phyloP scores from a whole-genome alignment of 2,888 invertebrate species.

The Temnothorax unifasciatus region DNA sequence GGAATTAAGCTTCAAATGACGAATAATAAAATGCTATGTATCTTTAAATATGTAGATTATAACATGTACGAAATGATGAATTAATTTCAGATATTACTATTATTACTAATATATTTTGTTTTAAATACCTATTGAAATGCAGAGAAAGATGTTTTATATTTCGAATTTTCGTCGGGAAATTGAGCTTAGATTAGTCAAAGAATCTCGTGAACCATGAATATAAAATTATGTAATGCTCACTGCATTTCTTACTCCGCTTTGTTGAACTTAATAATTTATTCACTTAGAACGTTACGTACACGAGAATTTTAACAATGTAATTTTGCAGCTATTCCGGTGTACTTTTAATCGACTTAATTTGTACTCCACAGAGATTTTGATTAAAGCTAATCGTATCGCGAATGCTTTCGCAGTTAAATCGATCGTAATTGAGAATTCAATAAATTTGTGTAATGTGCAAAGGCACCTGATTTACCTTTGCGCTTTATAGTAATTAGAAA shows the following conservation, averaged over 20 bases:
- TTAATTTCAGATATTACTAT: neutral
- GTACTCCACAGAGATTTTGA: conserved; percentile 57
- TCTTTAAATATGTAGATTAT: neutral
- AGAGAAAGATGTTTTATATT: neutral
- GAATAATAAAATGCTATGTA: neutral
- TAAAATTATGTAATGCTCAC: neutral
- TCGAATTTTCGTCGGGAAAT: neutral
- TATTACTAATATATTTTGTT: neutral
- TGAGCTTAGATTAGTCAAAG: neutral
- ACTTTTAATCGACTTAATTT: conserved; percentile 26
- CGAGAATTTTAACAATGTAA: neutral
- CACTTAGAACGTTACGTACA: neutral
- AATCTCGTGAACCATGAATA: neutral
- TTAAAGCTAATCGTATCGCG: neutral
- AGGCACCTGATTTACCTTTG: conserved; percentile 53
- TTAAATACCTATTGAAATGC: conserved; percentile 2
- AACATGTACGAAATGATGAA: neutral
- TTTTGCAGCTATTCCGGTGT: conserved; percentile 12
- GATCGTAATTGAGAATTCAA: neutral
- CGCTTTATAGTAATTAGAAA: conserved; percentile 48
- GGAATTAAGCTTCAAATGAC: neutral
- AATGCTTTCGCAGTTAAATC: conserved; percentile 12
- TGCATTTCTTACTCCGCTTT: neutral
- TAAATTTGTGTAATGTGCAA: conserved; percentile 14
- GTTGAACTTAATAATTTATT: conserved; percentile 36